Evolutionary conservation across 1,140 invertebrate genomes (phyloP).

Genomic region (Schmidtea mediterranea): DNA sequence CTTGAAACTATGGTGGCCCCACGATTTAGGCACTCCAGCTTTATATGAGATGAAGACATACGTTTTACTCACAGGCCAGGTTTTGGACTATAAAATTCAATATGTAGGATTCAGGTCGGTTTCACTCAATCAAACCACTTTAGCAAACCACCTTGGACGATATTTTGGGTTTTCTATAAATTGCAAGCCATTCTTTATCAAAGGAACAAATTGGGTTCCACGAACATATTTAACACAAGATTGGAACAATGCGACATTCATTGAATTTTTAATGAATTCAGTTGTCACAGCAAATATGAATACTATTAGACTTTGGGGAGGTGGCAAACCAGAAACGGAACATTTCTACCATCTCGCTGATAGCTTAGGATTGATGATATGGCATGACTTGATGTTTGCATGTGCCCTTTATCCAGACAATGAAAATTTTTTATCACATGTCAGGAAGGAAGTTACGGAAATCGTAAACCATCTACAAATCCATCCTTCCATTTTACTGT

Average conservation of each 20-base stretch:
- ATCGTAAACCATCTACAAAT: slow-evolving; percentile 47
- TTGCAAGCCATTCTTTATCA: slow-evolving; percentile 59
- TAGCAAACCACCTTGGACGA: not conserved
- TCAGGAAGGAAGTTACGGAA: slow-evolving; percentile 43
- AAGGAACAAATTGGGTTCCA: slow-evolving; percentile 81
- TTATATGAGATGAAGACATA: too few relatives aligned
- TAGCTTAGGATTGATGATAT: slow-evolving; percentile 25
- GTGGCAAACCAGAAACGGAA: slow-evolving; percentile 49
- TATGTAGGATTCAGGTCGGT: too few relatives aligned
- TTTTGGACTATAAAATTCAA: too few relatives aligned
- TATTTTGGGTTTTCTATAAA: slow-evolving; percentile 69
- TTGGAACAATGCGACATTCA: slow-evolving; percentile 29
- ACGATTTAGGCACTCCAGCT: too few relatives aligned
- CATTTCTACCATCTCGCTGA: slow-evolving; percentile 51
- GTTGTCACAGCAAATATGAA: slow-evolving; percentile 59
- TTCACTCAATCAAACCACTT: too few relatives aligned
- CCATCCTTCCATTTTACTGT: slow-evolving; percentile 59
- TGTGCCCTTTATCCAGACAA: slow-evolving; percentile 69
- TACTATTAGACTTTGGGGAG: slow-evolving; percentile 82
- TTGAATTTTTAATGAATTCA: slow-evolving; percentile 36
- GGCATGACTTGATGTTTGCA: slow-evolving; percentile 69
- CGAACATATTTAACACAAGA: slow-evolving; percentile 53
- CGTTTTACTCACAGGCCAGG: too few relatives aligned
- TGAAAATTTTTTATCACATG: slow-evolving; percentile 40
- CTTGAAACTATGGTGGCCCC: too few relatives aligned